phyloP scores from a whole-genome alignment of 2,797 vertebrate genomes.

The Oreortyx pictus region DNA sequence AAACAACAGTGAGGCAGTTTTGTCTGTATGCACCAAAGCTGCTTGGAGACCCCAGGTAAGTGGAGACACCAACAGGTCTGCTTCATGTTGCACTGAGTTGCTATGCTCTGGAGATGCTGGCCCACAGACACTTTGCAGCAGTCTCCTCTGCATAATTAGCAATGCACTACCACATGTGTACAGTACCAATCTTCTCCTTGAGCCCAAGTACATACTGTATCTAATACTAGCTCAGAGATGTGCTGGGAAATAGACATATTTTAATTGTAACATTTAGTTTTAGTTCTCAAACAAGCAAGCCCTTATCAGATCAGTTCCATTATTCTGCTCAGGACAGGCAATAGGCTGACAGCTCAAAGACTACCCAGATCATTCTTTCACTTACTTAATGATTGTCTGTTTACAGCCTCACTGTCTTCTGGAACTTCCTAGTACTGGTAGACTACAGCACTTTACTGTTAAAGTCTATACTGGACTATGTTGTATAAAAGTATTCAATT shows the following conservation, averaged over 20 bases:
- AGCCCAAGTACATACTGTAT: background rate
- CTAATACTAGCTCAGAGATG: background rate
- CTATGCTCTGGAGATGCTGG: background rate
- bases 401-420: background rate
- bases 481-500: background rate
- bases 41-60: background rate
- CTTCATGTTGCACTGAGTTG: background rate
- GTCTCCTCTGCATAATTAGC: background rate
- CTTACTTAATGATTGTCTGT: background rate
- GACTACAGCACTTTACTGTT: accelerated
- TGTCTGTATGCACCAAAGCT: background rate
- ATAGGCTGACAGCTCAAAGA: background rate
- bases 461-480: background rate
- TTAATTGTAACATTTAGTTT: background rate
- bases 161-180: background rate
- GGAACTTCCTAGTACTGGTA: accelerated
- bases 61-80: background rate
- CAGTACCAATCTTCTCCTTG: background rate
- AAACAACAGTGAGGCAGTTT: background rate
- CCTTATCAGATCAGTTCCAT: background rate
- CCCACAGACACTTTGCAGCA: background rate
- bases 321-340: background rate
- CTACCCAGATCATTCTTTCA: background rate
- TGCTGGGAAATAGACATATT: accelerated
- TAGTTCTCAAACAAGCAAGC: background rate